Conservation (phyloP, 2,113 vertebrate species). For the Hippocampus mohnikei region DNA sequence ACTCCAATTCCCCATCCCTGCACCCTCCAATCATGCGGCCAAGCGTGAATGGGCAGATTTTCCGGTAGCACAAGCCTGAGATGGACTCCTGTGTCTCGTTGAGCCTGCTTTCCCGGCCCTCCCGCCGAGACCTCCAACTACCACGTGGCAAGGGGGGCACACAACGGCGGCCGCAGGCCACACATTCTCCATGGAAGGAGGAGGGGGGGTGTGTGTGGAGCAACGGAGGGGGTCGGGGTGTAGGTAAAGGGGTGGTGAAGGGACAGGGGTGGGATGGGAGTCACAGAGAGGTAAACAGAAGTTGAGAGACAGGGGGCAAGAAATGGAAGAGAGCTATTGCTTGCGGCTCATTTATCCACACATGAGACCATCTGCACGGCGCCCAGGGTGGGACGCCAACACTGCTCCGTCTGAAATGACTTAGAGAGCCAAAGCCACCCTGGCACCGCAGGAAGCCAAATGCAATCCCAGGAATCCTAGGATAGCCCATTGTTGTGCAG, state of each 20-base stretch:
- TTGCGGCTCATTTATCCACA: conserved; percentile 77
- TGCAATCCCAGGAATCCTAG: conserved; percentile 73
- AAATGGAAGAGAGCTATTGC: conserved; percentile 60
- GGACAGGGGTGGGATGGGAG: conserved; percentile 29
- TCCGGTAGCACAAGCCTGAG: conserved; percentile 88
- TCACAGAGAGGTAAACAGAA: conserved; percentile 56
- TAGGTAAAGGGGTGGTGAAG: conserved; percentile 8
- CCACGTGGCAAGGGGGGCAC: conserved; percentile 72
- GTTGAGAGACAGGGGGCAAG: conserved; percentile 28
- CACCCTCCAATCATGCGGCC: conserved; percentile 67
- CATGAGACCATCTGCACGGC: conserved; percentile 77
- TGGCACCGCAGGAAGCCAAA: conserved; percentile 71
- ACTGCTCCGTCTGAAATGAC: conserved; percentile 73
- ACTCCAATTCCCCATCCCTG: conserved; percentile 25
- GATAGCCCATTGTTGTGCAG: conserved; percentile 68
- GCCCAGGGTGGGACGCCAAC: conserved; percentile 75
- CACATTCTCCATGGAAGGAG: conserved; percentile 44
- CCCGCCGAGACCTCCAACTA: conserved; percentile 74
- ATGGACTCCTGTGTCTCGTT: conserved; percentile 80
- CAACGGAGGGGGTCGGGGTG: conserved; percentile 1
- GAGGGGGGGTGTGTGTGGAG: conserved; percentile 18
- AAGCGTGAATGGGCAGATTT: conserved; percentile 93
- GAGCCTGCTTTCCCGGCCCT: conserved; percentile 76
- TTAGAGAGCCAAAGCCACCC: conserved; percentile 69
- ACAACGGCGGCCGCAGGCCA: conserved; percentile 67